These are phyloP conservation scores for Idaea dimidiata DNA, from an alignment of 2,888 invertebrate species.

Conservation along the genomic window DNA sequence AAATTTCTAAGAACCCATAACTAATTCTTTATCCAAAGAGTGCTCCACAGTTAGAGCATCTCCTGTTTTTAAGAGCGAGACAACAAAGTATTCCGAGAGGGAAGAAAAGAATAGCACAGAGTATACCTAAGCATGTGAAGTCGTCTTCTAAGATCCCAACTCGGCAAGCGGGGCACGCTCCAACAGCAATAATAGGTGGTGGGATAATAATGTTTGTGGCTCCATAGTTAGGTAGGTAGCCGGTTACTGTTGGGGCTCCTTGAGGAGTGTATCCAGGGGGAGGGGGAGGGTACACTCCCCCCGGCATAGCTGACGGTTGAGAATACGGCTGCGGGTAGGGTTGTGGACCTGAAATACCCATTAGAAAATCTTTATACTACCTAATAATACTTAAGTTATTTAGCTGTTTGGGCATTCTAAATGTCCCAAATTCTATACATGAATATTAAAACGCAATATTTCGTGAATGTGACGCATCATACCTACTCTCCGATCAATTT, in stretches of 20 bases:
- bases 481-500: conserved; percentile 13
- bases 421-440: neutral
- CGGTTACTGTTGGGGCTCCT: conserved; percentile 56
- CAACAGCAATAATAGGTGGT: conserved; percentile 90
- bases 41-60: conserved; percentile 94
- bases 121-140: conserved; percentile 90
- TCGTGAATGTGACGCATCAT: conserved; percentile 37
- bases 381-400: too few species aligned
- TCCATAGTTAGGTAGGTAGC: conserved; percentile 82
- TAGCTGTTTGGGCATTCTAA: neutral
- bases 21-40: conserved; percentile 81
- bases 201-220: conserved; percentile 83
- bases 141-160: conserved; percentile 94
- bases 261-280: conserved; percentile 81
- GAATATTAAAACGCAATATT: conserved; percentile 16
- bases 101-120: conserved; percentile 92
- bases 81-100: conserved; percentile 94
- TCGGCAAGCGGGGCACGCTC: conserved; percentile 93
- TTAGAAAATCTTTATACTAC: conserved; percentile 7
- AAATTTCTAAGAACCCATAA: conserved; percentile 29
- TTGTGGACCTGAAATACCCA: conserved; percentile 39
- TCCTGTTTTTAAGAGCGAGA: conserved; percentile 89
- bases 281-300: conserved; percentile 65
- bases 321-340: conserved; percentile 31
- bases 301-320: conserved; percentile 37